Conservation (phyloP, 2,113 vertebrate genomes). For the Mesoclemmys tuberculata region DNA sequence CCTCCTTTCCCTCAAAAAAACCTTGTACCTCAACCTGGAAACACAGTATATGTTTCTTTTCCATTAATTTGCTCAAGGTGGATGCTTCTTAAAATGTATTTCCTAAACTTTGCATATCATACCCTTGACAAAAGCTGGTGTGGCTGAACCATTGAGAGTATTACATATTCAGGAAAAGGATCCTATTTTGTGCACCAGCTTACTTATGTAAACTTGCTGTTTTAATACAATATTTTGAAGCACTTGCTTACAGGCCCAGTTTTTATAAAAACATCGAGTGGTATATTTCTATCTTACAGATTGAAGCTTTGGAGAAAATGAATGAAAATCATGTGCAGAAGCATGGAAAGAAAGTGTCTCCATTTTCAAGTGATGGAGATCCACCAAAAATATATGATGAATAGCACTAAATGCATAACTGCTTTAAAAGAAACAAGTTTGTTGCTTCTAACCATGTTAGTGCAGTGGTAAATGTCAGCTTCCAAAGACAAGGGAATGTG, state of each 20-base stretch:
- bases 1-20: not conserved
- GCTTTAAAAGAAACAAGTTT: not conserved
- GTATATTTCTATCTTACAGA: constrained; percentile 78
- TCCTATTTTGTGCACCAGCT: not conserved
- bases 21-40: not conserved
- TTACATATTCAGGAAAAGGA: not conserved
- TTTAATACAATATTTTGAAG: not conserved
- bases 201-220: not conserved
- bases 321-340: constrained; percentile 95
- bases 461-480: constrained; percentile 60
- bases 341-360: constrained; percentile 85
- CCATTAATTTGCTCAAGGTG: not conserved
- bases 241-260: fast-evolving
- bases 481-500: constrained; percentile 23
- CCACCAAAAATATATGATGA: constrained; percentile 78
- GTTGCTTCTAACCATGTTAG: constrained; percentile 55
- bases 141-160: not conserved
- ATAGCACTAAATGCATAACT: constrained; percentile 61
- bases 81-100: not conserved
- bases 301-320: constrained; percentile 93
- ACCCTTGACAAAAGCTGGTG: not conserved
- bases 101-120: not conserved
- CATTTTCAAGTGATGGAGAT: constrained; percentile 73
- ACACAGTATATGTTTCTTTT: not conserved
- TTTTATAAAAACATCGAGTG: not conserved